Evolutionary conservation across 2,888 invertebrate genomes (phyloP).

Genomic region (Alentia gelatinosa): DNA sequence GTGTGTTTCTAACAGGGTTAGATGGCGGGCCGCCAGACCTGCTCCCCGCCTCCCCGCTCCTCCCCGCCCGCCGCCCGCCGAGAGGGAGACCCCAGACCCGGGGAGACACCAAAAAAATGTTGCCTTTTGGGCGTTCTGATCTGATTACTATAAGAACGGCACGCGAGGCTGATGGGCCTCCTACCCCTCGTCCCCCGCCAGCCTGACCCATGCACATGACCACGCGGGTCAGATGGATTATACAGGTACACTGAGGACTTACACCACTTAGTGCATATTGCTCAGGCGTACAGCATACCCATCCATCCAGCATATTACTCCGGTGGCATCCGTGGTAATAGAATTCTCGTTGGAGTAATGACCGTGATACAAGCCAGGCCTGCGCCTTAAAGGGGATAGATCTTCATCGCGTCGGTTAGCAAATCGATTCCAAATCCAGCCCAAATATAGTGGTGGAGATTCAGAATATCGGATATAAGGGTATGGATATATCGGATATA

Average conservation of each 20-base stretch:
- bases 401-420: background rate
- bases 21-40: background rate
- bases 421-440: background rate
- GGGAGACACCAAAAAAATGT: background rate
- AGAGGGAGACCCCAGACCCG: background rate
- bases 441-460: background rate
- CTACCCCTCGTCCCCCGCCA: background rate
- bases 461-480: no score
- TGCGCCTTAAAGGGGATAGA: background rate
- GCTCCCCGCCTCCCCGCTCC: no score
- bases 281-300: background rate
- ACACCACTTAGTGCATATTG: background rate
- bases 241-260: background rate
- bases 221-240: background rate
- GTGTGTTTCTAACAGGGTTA: background rate
- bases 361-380: background rate
- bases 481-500: no score
- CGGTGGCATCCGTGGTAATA: background rate
- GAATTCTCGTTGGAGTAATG: background rate
- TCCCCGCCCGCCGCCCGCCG: no score
- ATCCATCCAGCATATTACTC: background rate
- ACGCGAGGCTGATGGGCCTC: background rate
- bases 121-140: background rate
- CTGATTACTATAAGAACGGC: background rate
- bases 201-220: background rate